Evolutionary conservation across 2,888 invertebrate genomes (phyloP), one percentile per base, ranked within the genome.

Genomic region (Limnephilus auricula): DNA sequence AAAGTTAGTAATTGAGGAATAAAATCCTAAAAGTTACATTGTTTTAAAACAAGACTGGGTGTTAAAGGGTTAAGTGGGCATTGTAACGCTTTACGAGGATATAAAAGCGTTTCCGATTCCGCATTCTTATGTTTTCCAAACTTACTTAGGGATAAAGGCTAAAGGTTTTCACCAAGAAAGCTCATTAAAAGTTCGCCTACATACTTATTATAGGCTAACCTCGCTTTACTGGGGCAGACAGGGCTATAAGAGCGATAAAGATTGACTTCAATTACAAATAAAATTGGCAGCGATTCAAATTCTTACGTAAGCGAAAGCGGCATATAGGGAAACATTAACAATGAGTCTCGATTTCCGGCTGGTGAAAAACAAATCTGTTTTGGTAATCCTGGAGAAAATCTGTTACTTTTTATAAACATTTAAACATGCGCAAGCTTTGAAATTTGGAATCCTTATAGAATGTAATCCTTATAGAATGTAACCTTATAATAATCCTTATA

Each of bases 181-280:
- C 45, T 85, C 85, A 85, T 85, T 85, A 85, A 85, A 85, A 85
- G 45, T 85, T 85, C 40, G 6, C 25, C 85, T 85, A 40, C 30
- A 30, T 40, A 85, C 85, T 40, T 25, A 45, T 85, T n/a, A 82
- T 85, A 40, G n/a, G 85, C 40, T n/a, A 85, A 85, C 82, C 82
- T 32, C 32, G 85, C 13, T 85, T 85, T 85, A 40, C 40, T 85
- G 40, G 37, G n/a, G 85, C 34, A 32, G 9, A 18, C 45, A 30
- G 13, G 34, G 5, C 37, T 40, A 85, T 85, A 84, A 84, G 25
- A 40, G 83, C 83, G 9, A 13, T n/a, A 85, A 85, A 40, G 85
- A 85, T 85, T 40, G 85, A 85, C 85, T 85, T 40, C 85, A 85
- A 85, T 85, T 85, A 85, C 85, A 40, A 85, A 85, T 85, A n/a